Percentiles rank a stretch among this genome's conserved stretches.
Conservation (phyloP, 2,797 vertebrate species). For the Urocyon cinereoargenteus region DNA sequence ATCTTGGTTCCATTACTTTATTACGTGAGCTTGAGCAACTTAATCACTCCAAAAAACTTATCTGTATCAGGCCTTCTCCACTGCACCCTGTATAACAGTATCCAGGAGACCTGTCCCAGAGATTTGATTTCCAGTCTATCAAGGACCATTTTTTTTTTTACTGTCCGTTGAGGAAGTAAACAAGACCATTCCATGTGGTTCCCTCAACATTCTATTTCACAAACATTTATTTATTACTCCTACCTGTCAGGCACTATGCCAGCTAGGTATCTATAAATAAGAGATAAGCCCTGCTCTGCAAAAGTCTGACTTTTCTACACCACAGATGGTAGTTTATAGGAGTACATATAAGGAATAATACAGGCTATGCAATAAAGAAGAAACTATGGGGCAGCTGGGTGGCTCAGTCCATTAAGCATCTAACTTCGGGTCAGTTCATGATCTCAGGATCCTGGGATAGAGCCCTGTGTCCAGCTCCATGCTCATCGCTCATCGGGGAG, state of each 20-base stretch:
- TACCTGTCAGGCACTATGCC: background rate
- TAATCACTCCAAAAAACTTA: background rate
- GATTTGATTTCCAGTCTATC: background rate
- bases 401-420: too few relatives aligned
- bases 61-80: background rate
- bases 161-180: background rate
- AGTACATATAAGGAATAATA: background rate
- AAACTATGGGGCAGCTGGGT: background rate
- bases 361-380: background rate
- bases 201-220: background rate
- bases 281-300: background rate
- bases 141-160: background rate
- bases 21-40: background rate
- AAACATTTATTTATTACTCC: background rate
- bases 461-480: too few relatives aligned
- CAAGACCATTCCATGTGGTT: background rate
- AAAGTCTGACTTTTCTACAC: background rate
- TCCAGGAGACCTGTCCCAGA: background rate
- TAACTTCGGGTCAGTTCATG: too few relatives aligned
- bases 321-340: accelerated
- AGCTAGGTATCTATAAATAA: background rate
- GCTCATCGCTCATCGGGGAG: too few relatives aligned
- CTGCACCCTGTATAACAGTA: background rate
- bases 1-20: background rate
- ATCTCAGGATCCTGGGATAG: too few relatives aligned